Conservation (phyloP, 2,888 invertebrate species). For the Cryptus armator region DNA sequence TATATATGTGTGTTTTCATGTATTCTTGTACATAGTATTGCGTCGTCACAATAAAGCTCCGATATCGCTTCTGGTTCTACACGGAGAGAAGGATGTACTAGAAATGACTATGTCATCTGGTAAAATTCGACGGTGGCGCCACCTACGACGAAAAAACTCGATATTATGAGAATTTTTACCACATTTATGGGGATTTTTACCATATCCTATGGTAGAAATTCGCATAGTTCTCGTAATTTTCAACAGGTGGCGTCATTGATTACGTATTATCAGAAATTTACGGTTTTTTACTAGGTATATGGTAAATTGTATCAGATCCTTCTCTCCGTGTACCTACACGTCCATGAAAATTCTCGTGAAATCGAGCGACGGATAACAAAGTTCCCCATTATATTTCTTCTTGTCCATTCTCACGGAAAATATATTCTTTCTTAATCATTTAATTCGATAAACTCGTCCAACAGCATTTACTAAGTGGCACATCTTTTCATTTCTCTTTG, state of each 20-base stretch:
- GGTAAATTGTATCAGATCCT: too few species aligned
- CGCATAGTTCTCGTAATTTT: too few species aligned
- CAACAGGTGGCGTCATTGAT: too few species aligned
- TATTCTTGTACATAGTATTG: background rate
- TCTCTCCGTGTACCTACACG: background rate
- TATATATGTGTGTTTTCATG: background rate
- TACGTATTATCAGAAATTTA: too few species aligned
- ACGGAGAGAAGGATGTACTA: too few species aligned
- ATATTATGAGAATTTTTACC: too few species aligned
- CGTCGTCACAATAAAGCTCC: background rate
- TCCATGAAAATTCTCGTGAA: constrained; percentile 3
- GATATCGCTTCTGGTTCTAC: background rate
- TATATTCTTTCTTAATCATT: constrained; percentile 20
- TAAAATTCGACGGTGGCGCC: too few species aligned
- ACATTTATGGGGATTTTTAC: too few species aligned
- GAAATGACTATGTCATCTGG: too few species aligned
- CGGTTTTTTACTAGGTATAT: too few species aligned
- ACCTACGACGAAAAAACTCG: too few species aligned
- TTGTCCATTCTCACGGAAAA: background rate
- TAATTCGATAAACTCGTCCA: constrained; percentile 31
- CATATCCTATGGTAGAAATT: too few species aligned
- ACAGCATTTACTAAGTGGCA: constrained; percentile 11
- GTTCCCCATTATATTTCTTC: background rate
- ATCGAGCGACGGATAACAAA: background rate
- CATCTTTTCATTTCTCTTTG: constrained; percentile 10